Percentiles rank a stretch among this genome's conserved stretches.
Evolutionary conservation across 2,113 vertebrate species (phyloP).

Genomic region (Erythrocebus patas): DNA sequence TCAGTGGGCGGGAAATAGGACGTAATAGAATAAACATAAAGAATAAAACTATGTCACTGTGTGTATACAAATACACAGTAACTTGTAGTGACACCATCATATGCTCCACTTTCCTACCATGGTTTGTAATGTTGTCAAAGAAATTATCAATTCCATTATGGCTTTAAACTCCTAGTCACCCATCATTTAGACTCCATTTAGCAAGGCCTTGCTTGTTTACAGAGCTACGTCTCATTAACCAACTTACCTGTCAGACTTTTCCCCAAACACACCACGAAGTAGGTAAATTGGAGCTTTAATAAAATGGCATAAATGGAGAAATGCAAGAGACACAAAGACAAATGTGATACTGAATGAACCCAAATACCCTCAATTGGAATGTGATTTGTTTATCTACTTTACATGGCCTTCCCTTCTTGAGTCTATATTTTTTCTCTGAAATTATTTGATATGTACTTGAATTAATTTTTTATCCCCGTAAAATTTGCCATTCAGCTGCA

Average conservation of each 20-base stretch:
- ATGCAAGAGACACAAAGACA: neutral
- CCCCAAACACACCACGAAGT: neutral
- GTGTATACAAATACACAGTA: neutral
- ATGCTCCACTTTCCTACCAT: neutral
- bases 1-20: neutral
- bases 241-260: neutral
- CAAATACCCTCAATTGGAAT: neutral
- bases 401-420: neutral
- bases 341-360: neutral
- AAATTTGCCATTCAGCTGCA: neutral
- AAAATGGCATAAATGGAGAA: neutral
- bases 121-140: neutral
- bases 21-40: neutral
- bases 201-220: constrained; percentile 19
- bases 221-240: neutral
- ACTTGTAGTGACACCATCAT: neutral
- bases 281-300: constrained; percentile 7
- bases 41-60: neutral
- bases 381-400: neutral
- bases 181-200: neutral
- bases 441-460: neutral
- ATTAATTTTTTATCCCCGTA: neutral
- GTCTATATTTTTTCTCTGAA: constrained; percentile 12
- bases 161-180: neutral
- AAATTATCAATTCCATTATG: neutral